Evolutionary conservation across 2,797 vertebrate species (phyloP), one percentile per base, ranked within the genome.

Genomic region (Xyrichtys novacula): DNA sequence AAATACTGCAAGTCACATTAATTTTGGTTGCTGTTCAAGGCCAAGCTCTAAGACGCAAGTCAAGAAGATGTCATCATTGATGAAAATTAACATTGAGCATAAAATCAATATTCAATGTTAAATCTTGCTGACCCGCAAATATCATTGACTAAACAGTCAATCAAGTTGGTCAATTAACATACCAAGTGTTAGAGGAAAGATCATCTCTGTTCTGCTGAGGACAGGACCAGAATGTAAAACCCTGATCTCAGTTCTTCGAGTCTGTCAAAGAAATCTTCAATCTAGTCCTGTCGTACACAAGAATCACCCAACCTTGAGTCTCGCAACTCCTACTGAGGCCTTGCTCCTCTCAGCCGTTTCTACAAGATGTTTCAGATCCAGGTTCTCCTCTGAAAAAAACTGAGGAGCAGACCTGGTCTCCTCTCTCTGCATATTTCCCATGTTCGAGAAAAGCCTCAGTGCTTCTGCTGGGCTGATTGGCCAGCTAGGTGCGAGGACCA

Each of bases 391-490:
- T 53, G 67, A 67, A 83, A 73, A 50, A 26, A 82, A 86, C 80
- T 63, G 62, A 65, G 23, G 50, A 80, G 66, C 74, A 62, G 84
- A 74, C 70, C 78, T 40, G 77, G 71, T 76, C 82, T 77, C 53
- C 74, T 71, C 74, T 85, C 74, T 71, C 71, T 74, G 85, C 86
- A 89, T 80, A 74, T 80, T 80, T 81, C 65, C 66, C 69, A 63
- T 46, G 73, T 86, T 87, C 19, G 57, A 88, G 83, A 86, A 26
- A 85, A 88, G 68, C 76, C 76, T 75, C 56, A 1, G 64, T 85
- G 78, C 82, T 80, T 68, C 81, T 78, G 80, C 75, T 48, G 73
- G 80, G 70, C 83, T 89, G 89, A 91, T 90, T 91, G 83, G 85
- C 74, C 58, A 43, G 74, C 88, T 90, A 80, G 65, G 81, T 73